phyloP scores from a whole-genome alignment of 2,797 vertebrate species.

The Eulemur coronatus region DNA sequence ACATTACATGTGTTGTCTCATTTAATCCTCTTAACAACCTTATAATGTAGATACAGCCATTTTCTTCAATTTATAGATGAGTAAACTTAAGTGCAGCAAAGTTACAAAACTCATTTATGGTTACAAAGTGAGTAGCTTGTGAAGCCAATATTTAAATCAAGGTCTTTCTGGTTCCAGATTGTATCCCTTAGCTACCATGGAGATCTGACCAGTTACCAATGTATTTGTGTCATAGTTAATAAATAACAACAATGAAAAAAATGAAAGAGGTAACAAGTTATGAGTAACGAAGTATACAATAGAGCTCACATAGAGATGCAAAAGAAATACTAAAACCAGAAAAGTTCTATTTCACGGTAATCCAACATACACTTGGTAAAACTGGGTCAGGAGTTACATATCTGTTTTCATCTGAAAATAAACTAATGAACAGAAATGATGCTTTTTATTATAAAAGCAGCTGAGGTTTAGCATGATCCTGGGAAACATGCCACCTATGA shows the following conservation, averaged over 20 bases:
- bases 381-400: not conserved
- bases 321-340: not conserved
- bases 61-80: slow-evolving; percentile 19
- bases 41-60: not conserved
- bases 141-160: not conserved
- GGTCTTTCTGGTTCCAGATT: not conserved
- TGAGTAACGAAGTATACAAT: not conserved
- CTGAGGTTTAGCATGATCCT: not conserved
- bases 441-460: slow-evolving; percentile 1
- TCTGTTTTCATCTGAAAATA: slow-evolving; percentile 26
- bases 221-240: not conserved
- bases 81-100: not conserved
- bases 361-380: not conserved
- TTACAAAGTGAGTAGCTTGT: not conserved
- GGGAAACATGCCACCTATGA: not conserved
- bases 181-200: not conserved
- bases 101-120: not conserved
- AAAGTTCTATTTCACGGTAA: not conserved
- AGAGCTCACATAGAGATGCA: not conserved
- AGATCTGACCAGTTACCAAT: not conserved
- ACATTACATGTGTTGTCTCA: not conserved
- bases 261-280: not conserved
- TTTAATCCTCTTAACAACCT: not conserved
- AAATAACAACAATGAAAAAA: not conserved
- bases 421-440: slow-evolving; percentile 1